Conservation (phyloP, 1,140 invertebrate species). For the Physella acuta region DNA sequence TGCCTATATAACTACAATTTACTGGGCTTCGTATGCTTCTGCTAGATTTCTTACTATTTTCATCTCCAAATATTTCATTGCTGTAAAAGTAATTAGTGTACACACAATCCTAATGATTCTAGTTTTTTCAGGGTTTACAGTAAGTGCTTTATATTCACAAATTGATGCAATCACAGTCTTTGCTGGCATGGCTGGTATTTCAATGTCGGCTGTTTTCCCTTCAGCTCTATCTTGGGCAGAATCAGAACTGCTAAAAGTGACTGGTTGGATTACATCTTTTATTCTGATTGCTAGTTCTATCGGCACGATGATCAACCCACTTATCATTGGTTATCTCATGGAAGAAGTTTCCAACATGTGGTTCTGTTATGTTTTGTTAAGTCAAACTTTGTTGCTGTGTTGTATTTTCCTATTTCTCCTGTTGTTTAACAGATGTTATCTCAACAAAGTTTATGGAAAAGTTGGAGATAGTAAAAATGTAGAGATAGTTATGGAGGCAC, state of each 20-base stretch:
- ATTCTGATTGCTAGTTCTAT: constrained; percentile 35
- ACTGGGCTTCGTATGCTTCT: constrained; percentile 15
- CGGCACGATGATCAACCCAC: constrained; percentile 32
- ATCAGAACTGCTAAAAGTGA: constrained; percentile 31
- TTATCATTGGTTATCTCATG: constrained; percentile 38
- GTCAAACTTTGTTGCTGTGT: constrained; percentile 26
- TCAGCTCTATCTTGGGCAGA: constrained; percentile 36
- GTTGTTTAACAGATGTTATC: neutral
- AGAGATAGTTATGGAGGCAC: no score
- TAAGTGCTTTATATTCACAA: neutral
- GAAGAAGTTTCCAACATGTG: constrained; percentile 36
- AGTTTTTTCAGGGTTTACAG: constrained; percentile 5
- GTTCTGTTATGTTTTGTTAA: constrained; percentile 36
- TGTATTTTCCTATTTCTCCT: constrained; percentile 26
- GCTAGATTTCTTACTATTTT: constrained; percentile 17
- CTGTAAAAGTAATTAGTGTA: constrained; percentile 5
- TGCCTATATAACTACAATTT: constrained; percentile 10
- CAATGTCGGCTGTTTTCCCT: constrained; percentile 36
- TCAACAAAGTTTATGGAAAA: constrained; percentile 17
- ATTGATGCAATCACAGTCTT: constrained; percentile 19
- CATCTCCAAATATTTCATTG: neutral
- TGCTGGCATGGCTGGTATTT: constrained; percentile 28
- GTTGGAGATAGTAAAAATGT: no score
- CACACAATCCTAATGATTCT: constrained; percentile 6
- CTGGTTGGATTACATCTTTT: constrained; percentile 35